These are phyloP conservation scores for Syndactyla subalaris DNA, from an alignment of 2,797 vertebrate species.

Conservation along the genomic window DNA sequence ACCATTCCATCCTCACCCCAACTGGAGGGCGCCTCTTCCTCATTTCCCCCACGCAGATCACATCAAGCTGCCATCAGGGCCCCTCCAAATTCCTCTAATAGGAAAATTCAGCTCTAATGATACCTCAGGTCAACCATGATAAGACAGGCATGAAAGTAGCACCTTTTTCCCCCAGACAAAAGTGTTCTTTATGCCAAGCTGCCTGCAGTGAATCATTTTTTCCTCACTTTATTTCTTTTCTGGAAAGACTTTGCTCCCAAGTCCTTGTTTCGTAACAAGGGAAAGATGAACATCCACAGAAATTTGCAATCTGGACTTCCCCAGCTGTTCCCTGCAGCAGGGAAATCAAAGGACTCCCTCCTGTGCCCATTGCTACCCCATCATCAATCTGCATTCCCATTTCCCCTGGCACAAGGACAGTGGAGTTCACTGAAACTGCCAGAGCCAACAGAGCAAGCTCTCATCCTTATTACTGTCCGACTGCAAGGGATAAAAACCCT, in stretches of 20 bases:
- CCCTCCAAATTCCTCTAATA: not conserved
- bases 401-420: not conserved
- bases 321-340: not conserved
- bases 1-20: too few species aligned
- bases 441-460: not conserved
- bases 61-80: not conserved
- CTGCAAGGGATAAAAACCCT: not conserved
- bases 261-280: not conserved
- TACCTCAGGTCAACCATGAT: not conserved
- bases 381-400: not conserved
- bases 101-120: not conserved
- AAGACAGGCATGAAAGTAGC: not conserved
- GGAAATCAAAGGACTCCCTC: not conserved
- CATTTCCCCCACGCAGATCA: too few species aligned
- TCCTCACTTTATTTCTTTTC: not conserved
- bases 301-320: not conserved
- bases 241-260: not conserved
- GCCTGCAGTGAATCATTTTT: not conserved
- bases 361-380: not conserved
- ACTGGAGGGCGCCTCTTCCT: too few species aligned
- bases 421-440: not conserved
- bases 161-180: not conserved
- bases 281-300: not conserved
- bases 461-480: not conserved
- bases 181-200: not conserved